These are phyloP conservation scores for Agrenia bidenticulata DNA, from an alignment of 2,888 invertebrate species.

Conservation along the genomic window DNA sequence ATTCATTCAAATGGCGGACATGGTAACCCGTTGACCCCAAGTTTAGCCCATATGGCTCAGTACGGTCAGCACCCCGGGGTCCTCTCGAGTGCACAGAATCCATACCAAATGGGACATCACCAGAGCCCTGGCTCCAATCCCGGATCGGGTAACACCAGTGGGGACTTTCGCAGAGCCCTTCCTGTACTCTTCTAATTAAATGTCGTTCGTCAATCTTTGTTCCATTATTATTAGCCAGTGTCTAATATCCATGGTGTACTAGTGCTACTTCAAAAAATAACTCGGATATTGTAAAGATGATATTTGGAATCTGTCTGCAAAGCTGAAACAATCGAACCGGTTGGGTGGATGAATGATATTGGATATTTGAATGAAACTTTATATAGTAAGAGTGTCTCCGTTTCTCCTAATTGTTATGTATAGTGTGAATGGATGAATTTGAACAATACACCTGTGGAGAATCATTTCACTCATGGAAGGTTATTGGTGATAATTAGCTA, in stretches of 20 bases:
- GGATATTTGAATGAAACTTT: no score
- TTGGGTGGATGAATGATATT: no score
- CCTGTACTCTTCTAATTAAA: conserved; percentile 74
- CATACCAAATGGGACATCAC: conserved; percentile 50
- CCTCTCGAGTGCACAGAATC: conserved; percentile 49
- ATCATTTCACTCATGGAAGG: background rate
- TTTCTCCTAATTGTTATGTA: no score
- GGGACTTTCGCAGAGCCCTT: conserved; percentile 71
- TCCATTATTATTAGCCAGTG: background rate
- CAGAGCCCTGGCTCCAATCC: conserved; percentile 42
- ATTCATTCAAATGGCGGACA: conserved; percentile 37
- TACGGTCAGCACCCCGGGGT: conserved; percentile 46
- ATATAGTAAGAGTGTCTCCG: no score
- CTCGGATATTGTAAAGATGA: no score
- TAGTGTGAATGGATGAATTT: no score
- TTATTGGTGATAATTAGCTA: conserved; percentile 10
- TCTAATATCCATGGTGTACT: conserved; percentile 3
- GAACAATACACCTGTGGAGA: no score
- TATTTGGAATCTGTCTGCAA: no score
- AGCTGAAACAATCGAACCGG: no score
- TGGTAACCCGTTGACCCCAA: conserved; percentile 42
- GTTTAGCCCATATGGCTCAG: conserved; percentile 51
- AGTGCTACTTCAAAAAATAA: conserved; percentile 1
- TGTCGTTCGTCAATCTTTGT: background rate
- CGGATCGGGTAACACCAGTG: conserved; percentile 57